Percentiles rank a stretch among this genome's conserved stretches.
Evolutionary conservation across 2,113 vertebrate genomes (phyloP).

Genomic region (Aix galericulata): DNA sequence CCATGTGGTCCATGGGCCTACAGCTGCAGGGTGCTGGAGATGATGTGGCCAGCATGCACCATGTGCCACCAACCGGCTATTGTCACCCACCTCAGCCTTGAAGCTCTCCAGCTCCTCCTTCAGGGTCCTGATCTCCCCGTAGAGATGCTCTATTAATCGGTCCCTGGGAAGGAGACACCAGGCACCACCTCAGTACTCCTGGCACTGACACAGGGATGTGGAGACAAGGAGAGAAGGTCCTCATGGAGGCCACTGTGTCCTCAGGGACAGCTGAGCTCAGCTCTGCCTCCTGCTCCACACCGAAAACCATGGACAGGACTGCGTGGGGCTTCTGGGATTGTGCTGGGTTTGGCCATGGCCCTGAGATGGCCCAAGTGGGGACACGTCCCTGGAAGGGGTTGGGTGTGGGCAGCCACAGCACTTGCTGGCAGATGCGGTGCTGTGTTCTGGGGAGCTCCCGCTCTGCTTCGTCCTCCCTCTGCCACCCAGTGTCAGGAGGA

Average conservation of each 20-base stretch:
- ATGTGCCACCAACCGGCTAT: fast-evolving
- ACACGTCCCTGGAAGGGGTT: background rate
- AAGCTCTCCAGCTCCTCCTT: constrained; percentile 89
- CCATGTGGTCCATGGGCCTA: too few species aligned
- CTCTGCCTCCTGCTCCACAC: background rate
- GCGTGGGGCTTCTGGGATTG: background rate
- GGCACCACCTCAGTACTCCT: background rate
- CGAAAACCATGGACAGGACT: background rate
- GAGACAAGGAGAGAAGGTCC: background rate
- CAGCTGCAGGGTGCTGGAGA: background rate
- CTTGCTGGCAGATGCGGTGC: fast-evolving
- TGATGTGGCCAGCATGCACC: background rate
- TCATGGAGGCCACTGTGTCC: too few species aligned
- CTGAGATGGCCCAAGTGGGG: background rate
- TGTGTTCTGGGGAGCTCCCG: fast-evolving
- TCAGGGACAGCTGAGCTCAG: background rate
- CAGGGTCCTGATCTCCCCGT: constrained; percentile 84
- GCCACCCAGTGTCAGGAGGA: background rate
- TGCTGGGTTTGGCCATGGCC: background rate
- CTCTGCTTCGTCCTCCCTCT: background rate
- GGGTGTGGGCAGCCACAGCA: background rate
- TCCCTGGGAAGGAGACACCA: constrained; percentile 80
- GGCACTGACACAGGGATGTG: background rate
- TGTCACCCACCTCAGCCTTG: constrained; percentile 85
- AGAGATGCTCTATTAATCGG: constrained; percentile 88